These are phyloP conservation scores for Drosophila maculinotata DNA, from an alignment of 2,888 invertebrate species.

Conservation along the genomic window DNA sequence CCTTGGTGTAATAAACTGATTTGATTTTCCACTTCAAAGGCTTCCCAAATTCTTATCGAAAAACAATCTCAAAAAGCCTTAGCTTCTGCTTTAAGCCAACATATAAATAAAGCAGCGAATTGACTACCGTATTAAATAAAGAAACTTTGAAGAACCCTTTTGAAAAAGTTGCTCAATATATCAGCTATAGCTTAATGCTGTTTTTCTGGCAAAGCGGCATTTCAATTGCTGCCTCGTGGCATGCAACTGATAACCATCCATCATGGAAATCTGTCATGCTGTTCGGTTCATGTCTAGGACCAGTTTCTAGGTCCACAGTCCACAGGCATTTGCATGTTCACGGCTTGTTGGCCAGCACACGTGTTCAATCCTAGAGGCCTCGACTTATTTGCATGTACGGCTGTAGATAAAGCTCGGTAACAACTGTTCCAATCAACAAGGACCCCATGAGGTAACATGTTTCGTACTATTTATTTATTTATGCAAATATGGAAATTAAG, in stretches of 20 bases:
- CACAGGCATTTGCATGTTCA: constrained; percentile 66
- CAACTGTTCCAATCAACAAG: constrained; percentile 49
- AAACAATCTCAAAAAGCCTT: not conserved
- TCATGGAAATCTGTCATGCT: constrained; percentile 64
- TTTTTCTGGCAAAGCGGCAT: constrained; percentile 22
- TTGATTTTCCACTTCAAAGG: not conserved
- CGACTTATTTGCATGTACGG: constrained; percentile 33
- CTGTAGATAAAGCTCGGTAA: constrained; percentile 52
- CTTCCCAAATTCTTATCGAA: not conserved
- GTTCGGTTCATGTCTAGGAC: constrained; percentile 17
- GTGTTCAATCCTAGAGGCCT: constrained; percentile 51
- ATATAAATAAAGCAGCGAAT: not conserved
- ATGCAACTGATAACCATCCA: constrained; percentile 27
- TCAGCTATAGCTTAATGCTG: not conserved
- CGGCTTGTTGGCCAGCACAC: constrained; percentile 73
- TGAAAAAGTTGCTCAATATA: not conserved
- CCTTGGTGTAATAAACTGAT: not conserved
- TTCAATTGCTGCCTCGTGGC: constrained; percentile 28
- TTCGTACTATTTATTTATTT: constrained; percentile 42
- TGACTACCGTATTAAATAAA: not conserved
- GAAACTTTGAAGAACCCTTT: not conserved
- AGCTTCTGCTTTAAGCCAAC: not conserved
- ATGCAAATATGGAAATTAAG: constrained; percentile 64
- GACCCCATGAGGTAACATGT: constrained; percentile 6
- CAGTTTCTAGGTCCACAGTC: constrained; percentile 19